Base-by-base conservation (phyloP, 2,113 vertebrate species). In the Otocyon megalotis region DNA sequence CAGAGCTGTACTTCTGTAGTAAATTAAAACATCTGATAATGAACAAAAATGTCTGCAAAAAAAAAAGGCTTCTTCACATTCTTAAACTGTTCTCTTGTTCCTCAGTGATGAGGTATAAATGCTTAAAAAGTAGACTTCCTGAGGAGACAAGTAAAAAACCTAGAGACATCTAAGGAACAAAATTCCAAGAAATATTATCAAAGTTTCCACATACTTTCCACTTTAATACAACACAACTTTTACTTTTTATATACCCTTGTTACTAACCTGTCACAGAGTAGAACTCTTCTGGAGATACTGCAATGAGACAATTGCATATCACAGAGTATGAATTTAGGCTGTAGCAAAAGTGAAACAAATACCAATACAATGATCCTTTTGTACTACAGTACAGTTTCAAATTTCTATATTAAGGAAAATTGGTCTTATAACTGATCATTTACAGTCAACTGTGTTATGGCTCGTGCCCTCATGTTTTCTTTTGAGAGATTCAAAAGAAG, bases 11-110 rank as follows among this genome's bases (percentile, higher is more conserved):
- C 9, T 67, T 20, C 2, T 54, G 1, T 17, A 53, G 0, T 32
- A 37, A 94, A 90, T 60, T 32, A 84, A 96, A 35, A 85, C 48
- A 43, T 53, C 58, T 83, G 50, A 82, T 54, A 81, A 84, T 50
- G 69, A 95, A 94, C 13, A 19, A 60, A 79, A 87, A 63, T 30
- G 24, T 24, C n/a, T 71, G 48, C 26, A 62, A 35, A 92, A 92
- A n/a, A n/a, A 82, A 15, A 89, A 79, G 22, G 0, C 28, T 79
- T 85, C 24, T 32, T 50, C 48, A 35, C 30, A n/a, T 74, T 37
- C 54, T 72, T 82, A 88, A 6, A 16, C 58, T 22, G 15, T 69
- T 16, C 6, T 30, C 82, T 71, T 79, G n/a, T 48, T 6, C 15
- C 67, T 83, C 60, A 48, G 11, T 54, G 62, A 84, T 84, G 54